These are phyloP conservation scores for Pasiphila rectangulata DNA, from an alignment of 2,888 invertebrate species.

Conservation along the genomic window DNA sequence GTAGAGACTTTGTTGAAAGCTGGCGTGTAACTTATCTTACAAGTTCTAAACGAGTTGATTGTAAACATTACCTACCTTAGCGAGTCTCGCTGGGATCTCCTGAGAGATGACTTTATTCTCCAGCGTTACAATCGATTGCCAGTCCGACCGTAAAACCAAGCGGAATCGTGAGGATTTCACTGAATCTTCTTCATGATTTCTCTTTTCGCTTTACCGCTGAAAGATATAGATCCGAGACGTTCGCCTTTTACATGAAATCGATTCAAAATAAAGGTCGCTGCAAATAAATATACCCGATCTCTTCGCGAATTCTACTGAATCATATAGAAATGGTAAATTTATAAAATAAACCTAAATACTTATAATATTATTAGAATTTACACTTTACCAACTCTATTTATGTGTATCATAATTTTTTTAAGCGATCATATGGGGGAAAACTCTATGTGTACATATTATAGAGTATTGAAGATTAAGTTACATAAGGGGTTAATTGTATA, in stretches of 20 bases:
- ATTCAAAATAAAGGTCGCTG: conserved; percentile 9
- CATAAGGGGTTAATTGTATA: too few species aligned
- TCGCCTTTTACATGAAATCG: conserved; percentile 15
- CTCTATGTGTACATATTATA: too few species aligned
- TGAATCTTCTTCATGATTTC: conserved; percentile 34
- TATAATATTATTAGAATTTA: too few species aligned
- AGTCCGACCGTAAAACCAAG: conserved; percentile 35
- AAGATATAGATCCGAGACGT: conserved; percentile 26
- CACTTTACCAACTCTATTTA: too few species aligned
- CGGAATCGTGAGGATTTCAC: conserved; percentile 40
- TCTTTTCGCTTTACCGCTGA: conserved; percentile 32
- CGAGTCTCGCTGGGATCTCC: conserved; percentile 15
- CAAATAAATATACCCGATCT: conserved; percentile 6
- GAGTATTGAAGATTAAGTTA: too few species aligned
- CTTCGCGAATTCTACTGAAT: background rate
- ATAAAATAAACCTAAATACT: background rate
- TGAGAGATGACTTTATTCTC: conserved; percentile 27
- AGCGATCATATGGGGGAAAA: too few species aligned
- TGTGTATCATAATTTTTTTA: too few species aligned
- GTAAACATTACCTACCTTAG: conserved; percentile 6
- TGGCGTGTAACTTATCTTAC: background rate
- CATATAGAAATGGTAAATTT: background rate
- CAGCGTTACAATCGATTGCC: conserved; percentile 36
- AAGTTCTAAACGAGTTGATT: conserved; percentile 5
- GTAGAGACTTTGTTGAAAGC: background rate